Evolutionary conservation across 2,113 vertebrate genomes (phyloP).

Genomic region (Myrmecophaga tridactyla): DNA sequence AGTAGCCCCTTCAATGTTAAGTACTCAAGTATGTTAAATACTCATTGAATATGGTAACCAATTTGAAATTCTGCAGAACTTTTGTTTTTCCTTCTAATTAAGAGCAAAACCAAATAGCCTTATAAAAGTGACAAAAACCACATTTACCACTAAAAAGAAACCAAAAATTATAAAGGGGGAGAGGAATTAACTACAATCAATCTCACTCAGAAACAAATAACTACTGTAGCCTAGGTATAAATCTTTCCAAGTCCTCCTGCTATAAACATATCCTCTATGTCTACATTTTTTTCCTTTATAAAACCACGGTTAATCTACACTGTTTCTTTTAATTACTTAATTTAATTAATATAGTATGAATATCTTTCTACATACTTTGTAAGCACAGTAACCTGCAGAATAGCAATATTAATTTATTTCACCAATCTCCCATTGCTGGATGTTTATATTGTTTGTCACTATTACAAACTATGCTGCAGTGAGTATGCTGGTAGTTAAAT

Average conservation of each 20-base stretch:
- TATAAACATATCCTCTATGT: not conserved
- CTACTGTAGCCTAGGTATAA: not conserved
- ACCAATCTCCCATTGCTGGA: not conserved
- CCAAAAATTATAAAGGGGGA: conserved; percentile 9
- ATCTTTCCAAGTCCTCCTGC: not conserved
- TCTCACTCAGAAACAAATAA: not conserved
- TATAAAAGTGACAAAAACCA: conserved; percentile 10
- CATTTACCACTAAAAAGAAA: conserved; percentile 36
- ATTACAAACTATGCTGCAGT: not conserved
- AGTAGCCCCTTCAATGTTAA: not conserved
- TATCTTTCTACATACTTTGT: not conserved
- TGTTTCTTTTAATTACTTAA: not conserved
- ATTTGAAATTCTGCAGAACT: conserved; percentile 25
- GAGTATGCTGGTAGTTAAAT: not conserved
- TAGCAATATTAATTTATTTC: not conserved
- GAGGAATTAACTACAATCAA: not conserved
- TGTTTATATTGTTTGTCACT: conserved; percentile 1
- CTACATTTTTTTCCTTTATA: not conserved
- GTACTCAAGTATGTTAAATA: conserved; percentile 28
- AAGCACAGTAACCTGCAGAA: conserved; percentile 2
- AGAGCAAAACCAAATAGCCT: conserved; percentile 3
- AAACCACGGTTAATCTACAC: not conserved
- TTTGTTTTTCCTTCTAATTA: conserved; percentile 19
- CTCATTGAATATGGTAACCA: not conserved
- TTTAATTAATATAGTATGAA: not conserved